phyloP scores from a whole-genome alignment of 2,113 vertebrate species.

The Pluvialis apricaria region DNA sequence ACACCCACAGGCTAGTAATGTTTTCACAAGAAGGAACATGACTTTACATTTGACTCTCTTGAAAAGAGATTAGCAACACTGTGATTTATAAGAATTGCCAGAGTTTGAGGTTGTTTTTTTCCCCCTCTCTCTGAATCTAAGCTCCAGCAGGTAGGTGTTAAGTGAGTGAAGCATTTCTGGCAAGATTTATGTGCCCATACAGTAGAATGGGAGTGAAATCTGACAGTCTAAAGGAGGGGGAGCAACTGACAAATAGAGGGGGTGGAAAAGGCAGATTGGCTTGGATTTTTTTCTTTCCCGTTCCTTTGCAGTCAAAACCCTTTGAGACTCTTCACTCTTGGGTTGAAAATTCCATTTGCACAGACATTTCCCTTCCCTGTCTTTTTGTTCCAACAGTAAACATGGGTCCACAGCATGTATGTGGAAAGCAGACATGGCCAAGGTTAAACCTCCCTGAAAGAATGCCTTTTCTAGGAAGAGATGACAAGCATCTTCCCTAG shows the following conservation, averaged over 20 bases:
- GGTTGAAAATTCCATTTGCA: slow-evolving; percentile 44
- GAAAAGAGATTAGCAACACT: slow-evolving; percentile 65
- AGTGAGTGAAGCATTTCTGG: slow-evolving; percentile 63
- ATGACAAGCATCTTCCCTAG: neutral
- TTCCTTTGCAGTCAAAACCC: slow-evolving; percentile 34
- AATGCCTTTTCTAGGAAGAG: slow-evolving; percentile 19
- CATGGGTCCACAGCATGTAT: neutral
- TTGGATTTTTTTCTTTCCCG: slow-evolving; percentile 53
- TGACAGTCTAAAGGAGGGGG: slow-evolving; percentile 49
- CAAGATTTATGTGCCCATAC: slow-evolving; percentile 49
- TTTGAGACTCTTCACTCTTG: slow-evolving; percentile 24
- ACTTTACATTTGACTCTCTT: slow-evolving; percentile 70
- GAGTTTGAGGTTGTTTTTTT: slow-evolving; percentile 32
- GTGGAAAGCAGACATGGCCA: neutral
- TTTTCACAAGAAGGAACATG: slow-evolving; percentile 71
- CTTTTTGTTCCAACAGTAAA: slow-evolving; percentile 43
- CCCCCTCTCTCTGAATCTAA: neutral
- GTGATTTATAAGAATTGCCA: slow-evolving; percentile 62
- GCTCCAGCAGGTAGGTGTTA: slow-evolving; percentile 62
- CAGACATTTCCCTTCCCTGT: slow-evolving; percentile 23
- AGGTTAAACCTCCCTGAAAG: neutral
- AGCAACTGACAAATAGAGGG: slow-evolving; percentile 35
- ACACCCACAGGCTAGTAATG: slow-evolving; percentile 73
- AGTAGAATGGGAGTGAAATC: slow-evolving; percentile 55
- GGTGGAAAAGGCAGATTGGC: slow-evolving; percentile 30